A percentile compares a stretch with the other conserved stretches of the same genome.
Conservation (phyloP, 1,140 invertebrate species). For the Drosophila athabasca region DNA sequence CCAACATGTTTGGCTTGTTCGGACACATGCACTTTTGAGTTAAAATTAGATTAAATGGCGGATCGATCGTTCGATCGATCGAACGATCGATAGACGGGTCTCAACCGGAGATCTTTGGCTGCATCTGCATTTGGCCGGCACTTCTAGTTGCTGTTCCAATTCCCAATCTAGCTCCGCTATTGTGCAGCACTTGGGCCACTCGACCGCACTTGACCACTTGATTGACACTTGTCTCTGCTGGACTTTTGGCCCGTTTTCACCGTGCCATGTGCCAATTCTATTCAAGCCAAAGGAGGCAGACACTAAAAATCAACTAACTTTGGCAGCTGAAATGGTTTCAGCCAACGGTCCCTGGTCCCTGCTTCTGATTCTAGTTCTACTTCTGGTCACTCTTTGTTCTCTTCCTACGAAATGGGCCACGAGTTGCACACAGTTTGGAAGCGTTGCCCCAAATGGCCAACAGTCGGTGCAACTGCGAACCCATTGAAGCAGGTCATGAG, state of each 20-base stretch:
- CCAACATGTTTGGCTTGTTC: slow-evolving; percentile 71
- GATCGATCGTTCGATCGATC: slow-evolving; percentile 11
- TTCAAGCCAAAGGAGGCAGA: slow-evolving; percentile 20
- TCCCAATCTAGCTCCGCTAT: slow-evolving; percentile 5
- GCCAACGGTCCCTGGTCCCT: slow-evolving; percentile 58
- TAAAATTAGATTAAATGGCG: slow-evolving; percentile 77
- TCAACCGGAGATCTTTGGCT: slow-evolving; percentile 1
- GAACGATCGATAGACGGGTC: slow-evolving; percentile 8
- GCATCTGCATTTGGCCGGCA: neutral
- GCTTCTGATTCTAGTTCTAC: neutral
- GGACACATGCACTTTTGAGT: slow-evolving; percentile 64
- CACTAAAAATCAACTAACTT: slow-evolving; percentile 23
- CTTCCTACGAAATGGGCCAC: slow-evolving; percentile 18
- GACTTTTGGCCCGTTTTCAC: slow-evolving; percentile 38
- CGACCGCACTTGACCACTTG: slow-evolving; percentile 21
- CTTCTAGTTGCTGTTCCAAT: slow-evolving; percentile 28
- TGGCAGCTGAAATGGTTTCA: slow-evolving; percentile 46
- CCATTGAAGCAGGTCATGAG: slow-evolving; percentile 63
- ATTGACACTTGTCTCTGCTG: slow-evolving; percentile 43
- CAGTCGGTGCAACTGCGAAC: slow-evolving; percentile 21
- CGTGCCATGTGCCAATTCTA: slow-evolving; percentile 41
- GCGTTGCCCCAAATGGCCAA: neutral
- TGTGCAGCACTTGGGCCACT: neutral
- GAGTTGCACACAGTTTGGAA: slow-evolving; percentile 1
- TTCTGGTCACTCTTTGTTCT: slow-evolving; percentile 22